These are phyloP conservation scores for Mactromeris polynyma DNA, from an alignment of 2,888 invertebrate species.

Conservation along the genomic window DNA sequence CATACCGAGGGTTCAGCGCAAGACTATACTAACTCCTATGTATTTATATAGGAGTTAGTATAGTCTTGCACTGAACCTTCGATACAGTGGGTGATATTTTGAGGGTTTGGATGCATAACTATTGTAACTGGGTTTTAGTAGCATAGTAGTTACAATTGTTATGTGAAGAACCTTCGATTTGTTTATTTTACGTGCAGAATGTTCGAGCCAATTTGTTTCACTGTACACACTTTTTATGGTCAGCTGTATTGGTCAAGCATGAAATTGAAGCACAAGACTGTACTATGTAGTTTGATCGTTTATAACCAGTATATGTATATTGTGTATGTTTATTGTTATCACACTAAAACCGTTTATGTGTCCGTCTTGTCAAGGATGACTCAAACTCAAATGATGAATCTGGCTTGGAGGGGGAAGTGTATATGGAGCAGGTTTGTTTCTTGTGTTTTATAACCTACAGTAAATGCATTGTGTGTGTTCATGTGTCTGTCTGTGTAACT, in stretches of 20 bases:
- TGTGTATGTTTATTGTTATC: neutral
- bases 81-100: no score
- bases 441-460: neutral
- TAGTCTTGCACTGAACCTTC: no score
- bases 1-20: no score
- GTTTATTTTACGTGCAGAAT: no score
- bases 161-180: no score
- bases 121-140: no score
- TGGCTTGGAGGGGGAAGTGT: slow-evolving; percentile 39
- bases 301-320: slow-evolving; percentile 7
- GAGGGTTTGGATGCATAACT: no score
- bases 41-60: no score
- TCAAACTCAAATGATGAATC: slow-evolving; percentile 21
- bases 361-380: slow-evolving; percentile 21
- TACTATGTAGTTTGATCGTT: neutral
- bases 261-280: neutral
- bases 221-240: neutral
- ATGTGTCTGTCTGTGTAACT: neutral
- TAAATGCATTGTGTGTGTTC: neutral
- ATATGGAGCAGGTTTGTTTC: slow-evolving; percentile 46
- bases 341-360: neutral
- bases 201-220: neutral
- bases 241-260: neutral
- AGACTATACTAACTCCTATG: no score
- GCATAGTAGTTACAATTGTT: no score